Percentiles rank a stretch among this genome's conserved stretches.
phyloP scores from a whole-genome alignment of 2,113 vertebrate genomes.

The Crotalus viridis region DNA sequence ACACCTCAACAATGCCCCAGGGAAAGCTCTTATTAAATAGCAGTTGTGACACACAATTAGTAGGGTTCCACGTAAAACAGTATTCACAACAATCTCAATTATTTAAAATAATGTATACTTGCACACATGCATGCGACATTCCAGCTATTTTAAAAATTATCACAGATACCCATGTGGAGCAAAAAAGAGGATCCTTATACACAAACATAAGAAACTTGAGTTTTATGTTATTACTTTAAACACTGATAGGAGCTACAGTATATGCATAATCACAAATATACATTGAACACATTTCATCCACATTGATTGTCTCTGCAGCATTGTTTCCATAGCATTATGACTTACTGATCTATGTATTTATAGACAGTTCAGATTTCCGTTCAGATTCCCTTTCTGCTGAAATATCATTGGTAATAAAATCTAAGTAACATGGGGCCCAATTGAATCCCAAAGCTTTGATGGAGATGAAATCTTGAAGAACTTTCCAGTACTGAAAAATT shows the following conservation, averaged over 20 bases:
- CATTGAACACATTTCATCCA: slow-evolving; percentile 42
- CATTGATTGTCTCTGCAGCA: slow-evolving; percentile 48
- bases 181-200: background rate
- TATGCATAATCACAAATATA: slow-evolving; percentile 27
- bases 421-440: slow-evolving; percentile 36
- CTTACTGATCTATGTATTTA: slow-evolving; percentile 56
- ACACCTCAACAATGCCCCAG: slow-evolving; percentile 44
- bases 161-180: slow-evolving; percentile 18
- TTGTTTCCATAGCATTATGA: slow-evolving; percentile 40
- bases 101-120: slow-evolving; percentile 61
- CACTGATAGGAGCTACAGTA: slow-evolving; percentile 33
- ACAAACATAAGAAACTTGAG: slow-evolving; percentile 30
- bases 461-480: background rate
- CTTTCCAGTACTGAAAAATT: background rate
- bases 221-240: background rate
- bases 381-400: slow-evolving; percentile 49
- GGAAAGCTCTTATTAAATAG: slow-evolving; percentile 55
- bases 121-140: slow-evolving; percentile 35
- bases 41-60: slow-evolving; percentile 60
- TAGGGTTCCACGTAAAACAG: slow-evolving; percentile 54
- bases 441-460: slow-evolving; percentile 30
- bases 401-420: slow-evolving; percentile 37
- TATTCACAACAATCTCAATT: slow-evolving; percentile 63
- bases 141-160: slow-evolving; percentile 32
- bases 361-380: slow-evolving; percentile 40